A percentile compares a stretch with the other conserved stretches of the same genome.
Evolutionary conservation across 37 sponge, comb jelly and placozoan genomes (phyloP).

Genomic region (Agelas oroides): DNA sequence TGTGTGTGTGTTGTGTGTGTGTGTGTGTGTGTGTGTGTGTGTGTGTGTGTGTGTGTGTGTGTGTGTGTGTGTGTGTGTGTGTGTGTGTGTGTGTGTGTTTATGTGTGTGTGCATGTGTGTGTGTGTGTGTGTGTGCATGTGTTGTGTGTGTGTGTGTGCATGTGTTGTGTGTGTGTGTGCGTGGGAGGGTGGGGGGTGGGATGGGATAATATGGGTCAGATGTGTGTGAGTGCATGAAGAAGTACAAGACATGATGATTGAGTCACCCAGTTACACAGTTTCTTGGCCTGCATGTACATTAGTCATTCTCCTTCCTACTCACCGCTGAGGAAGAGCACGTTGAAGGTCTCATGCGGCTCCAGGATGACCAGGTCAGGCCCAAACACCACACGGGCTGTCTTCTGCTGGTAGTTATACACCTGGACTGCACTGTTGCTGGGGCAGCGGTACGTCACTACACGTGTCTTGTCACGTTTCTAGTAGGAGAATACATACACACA

Average conservation of each 20-base stretch:
- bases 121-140: too few relatives aligned
- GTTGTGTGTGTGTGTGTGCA: not conserved
- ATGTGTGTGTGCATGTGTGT: too few relatives aligned
- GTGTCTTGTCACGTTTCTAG: slow-evolving; percentile 74
- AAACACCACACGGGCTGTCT: slow-evolving; percentile 90
- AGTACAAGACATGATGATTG: too few relatives aligned
- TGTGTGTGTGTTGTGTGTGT: not conserved
- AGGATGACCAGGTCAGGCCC: slow-evolving; percentile 94
- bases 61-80: too few relatives aligned
- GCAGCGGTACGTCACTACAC: slow-evolving; percentile 89
- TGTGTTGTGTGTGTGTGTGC: too few relatives aligned
- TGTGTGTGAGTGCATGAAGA: too few relatives aligned
- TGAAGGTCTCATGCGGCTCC: slow-evolving; percentile 93
- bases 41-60: slow-evolving; percentile 15
- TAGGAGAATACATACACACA: not conserved
- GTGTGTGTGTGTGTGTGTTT: too few relatives aligned
- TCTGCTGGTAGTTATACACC: slow-evolving; percentile 91
- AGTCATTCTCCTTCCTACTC: slow-evolving; percentile 10
- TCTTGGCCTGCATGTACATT: too few relatives aligned
- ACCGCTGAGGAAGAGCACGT: slow-evolving; percentile 90
- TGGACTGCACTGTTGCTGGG: slow-evolving; percentile 91
- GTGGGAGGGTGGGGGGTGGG: too few relatives aligned
- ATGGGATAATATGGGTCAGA: too few relatives aligned
- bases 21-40: slow-evolving; percentile 26
- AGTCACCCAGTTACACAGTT: too few relatives aligned